phyloP scores from a whole-genome alignment of 2,888 invertebrate species.

The Zygothrica quintamaculata region DNA sequence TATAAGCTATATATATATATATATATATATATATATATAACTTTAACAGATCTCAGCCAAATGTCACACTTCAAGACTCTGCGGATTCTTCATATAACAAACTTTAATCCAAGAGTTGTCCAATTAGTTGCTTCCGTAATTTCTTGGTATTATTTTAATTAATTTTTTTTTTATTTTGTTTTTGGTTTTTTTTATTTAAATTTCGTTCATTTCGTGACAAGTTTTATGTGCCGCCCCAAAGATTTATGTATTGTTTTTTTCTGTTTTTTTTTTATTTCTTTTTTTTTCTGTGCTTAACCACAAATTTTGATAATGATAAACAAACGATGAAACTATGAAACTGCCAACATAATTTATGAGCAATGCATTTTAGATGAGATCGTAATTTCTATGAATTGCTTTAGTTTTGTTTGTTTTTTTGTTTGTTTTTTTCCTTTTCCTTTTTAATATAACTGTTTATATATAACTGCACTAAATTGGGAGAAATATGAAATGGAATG shows the following conservation, averaged over 20 bases:
- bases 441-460: no score
- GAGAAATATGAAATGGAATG: background rate
- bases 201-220: constrained; percentile 46
- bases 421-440: no score
- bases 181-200: constrained; percentile 60
- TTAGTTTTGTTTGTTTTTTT: background rate
- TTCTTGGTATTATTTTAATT: constrained; percentile 81
- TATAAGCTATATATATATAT: constrained; percentile 52
- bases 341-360: constrained; percentile 64
- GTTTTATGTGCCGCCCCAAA: constrained; percentile 56
- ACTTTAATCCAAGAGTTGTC: constrained; percentile 41
- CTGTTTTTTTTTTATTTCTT: constrained; percentile 39
- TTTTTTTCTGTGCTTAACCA: background rate
- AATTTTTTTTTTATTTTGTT: constrained; percentile 39
- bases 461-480: no score
- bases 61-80: constrained; percentile 60
- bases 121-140: constrained; percentile 79
- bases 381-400: constrained; percentile 46
- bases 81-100: constrained; percentile 13
- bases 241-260: constrained; percentile 60
- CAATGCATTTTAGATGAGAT: constrained; percentile 57
- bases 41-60: constrained; percentile 47
- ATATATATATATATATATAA: no score
- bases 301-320: constrained; percentile 34
- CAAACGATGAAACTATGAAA: constrained; percentile 33